Percentiles rank a stretch among this genome's conserved stretches.
Evolutionary conservation across 2,888 invertebrate genomes (phyloP).

Genomic region (Linnaemya tessellans): DNA sequence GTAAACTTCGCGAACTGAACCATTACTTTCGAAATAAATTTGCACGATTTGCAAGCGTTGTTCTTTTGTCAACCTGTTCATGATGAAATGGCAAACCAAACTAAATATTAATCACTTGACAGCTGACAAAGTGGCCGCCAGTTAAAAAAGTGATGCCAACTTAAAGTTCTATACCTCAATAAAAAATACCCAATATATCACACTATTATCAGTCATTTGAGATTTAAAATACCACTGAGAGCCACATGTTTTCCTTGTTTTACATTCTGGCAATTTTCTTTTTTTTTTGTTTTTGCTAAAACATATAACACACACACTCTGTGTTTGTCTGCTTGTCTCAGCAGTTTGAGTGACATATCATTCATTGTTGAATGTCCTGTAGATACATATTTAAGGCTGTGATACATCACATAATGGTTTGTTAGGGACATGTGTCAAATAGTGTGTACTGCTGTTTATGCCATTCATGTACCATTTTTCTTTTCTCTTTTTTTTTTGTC

Average conservation of each 20-base stretch:
- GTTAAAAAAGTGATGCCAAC: too few species aligned
- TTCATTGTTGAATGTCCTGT: slow-evolving; percentile 61
- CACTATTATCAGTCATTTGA: background rate
- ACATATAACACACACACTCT: background rate
- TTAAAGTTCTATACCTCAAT: too few species aligned
- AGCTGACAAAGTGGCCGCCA: too few species aligned
- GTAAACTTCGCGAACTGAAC: too few species aligned
- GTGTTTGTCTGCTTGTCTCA: background rate
- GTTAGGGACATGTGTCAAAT: slow-evolving; percentile 70
- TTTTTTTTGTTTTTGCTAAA: background rate
- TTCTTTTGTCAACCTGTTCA: too few species aligned
- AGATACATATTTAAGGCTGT: slow-evolving; percentile 66
- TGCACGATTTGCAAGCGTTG: too few species aligned
- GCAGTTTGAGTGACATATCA: slow-evolving; percentile 49
- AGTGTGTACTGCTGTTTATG: slow-evolving; percentile 60
- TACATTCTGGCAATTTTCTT: background rate
- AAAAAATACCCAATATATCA: too few species aligned
- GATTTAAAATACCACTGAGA: background rate
- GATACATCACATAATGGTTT: slow-evolving; percentile 71
- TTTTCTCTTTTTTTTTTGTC: background rate
- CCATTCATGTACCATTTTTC: slow-evolving; percentile 24
- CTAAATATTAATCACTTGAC: too few species aligned
- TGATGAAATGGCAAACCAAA: too few species aligned
- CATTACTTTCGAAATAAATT: too few species aligned
- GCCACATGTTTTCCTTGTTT: background rate